phyloP scores from a whole-genome alignment of 2,797 vertebrate species.

The Xenops minutus region DNA sequence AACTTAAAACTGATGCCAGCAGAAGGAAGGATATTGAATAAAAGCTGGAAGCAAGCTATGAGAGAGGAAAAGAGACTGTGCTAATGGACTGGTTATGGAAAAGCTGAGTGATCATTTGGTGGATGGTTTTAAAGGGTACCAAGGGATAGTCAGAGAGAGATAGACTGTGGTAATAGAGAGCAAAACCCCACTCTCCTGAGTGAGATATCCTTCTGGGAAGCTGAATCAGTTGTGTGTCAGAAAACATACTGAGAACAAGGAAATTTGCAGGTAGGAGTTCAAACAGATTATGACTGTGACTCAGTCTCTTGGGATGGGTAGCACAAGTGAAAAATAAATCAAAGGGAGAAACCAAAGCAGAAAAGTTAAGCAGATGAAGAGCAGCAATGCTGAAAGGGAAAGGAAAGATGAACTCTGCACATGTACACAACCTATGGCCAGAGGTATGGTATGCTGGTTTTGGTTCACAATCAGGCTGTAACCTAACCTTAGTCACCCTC shows the following conservation, averaged over 20 bases:
- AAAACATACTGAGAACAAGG: accelerated
- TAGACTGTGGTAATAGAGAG: neutral
- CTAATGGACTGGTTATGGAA: neutral
- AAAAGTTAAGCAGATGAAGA: neutral
- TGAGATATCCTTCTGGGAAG: neutral
- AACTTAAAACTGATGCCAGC: neutral
- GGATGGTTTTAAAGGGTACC: neutral
- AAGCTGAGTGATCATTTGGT: neutral
- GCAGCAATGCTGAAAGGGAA: neutral
- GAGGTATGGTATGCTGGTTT: neutral
- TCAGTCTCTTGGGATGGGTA: neutral
- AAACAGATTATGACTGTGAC: neutral
- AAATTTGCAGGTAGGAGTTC: neutral
- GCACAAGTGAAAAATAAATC: neutral
- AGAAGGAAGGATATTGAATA: neutral
- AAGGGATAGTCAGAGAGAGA: neutral
- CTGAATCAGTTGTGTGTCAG: neutral
- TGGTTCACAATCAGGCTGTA: neutral
- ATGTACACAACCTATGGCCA: neutral
- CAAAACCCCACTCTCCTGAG: neutral
- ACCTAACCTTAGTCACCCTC: neutral
- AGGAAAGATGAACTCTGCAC: neutral
- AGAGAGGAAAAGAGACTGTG: neutral
- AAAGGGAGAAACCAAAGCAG: neutral
- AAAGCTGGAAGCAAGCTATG: neutral